Evolutionary conservation across 2,113 vertebrate species (phyloP).

Genomic region (Sylvietta virens): DNA sequence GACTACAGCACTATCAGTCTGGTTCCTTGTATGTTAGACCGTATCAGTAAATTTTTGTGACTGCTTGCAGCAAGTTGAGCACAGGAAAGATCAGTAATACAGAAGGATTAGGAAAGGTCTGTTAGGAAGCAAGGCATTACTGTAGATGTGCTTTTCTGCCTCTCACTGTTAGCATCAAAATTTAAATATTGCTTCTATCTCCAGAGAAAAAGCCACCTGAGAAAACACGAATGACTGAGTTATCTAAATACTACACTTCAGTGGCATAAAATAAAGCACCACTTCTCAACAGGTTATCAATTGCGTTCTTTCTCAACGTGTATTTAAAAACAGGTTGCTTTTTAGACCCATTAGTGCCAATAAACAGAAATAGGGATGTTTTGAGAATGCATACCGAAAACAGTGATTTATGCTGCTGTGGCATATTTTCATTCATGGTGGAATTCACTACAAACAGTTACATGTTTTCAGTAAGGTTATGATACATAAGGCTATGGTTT

Average conservation of each 20-base stretch:
- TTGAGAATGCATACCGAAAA: not conserved
- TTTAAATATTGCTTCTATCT: not conserved
- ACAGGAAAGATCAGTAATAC: constrained; percentile 37
- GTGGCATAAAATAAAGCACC: not conserved
- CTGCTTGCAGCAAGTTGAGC: constrained; percentile 28
- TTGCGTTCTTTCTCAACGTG: not conserved
- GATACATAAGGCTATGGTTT: not conserved
- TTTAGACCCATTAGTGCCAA: not conserved
- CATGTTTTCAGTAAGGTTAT: not conserved
- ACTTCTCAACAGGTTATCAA: not conserved
- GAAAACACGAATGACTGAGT: not conserved
- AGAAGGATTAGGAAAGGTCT: constrained; percentile 43
- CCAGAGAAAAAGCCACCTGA: constrained; percentile 25
- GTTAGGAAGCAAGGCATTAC: constrained; percentile 41
- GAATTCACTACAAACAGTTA: not conserved
- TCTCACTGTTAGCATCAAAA: not conserved
- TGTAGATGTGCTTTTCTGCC: not conserved
- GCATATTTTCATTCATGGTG: not conserved
- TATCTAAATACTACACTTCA: not conserved
- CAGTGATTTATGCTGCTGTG: not conserved
- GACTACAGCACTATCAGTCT: constrained; percentile 31
- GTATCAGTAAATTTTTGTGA: not conserved
- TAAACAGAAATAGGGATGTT: not conserved
- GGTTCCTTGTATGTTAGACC: constrained; percentile 31
- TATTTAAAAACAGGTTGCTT: not conserved